A percentile compares a stretch with the other conserved stretches of the same genome.
Conservation (phyloP, 2,888 invertebrate genomes). For the Perithous albicinctus region DNA sequence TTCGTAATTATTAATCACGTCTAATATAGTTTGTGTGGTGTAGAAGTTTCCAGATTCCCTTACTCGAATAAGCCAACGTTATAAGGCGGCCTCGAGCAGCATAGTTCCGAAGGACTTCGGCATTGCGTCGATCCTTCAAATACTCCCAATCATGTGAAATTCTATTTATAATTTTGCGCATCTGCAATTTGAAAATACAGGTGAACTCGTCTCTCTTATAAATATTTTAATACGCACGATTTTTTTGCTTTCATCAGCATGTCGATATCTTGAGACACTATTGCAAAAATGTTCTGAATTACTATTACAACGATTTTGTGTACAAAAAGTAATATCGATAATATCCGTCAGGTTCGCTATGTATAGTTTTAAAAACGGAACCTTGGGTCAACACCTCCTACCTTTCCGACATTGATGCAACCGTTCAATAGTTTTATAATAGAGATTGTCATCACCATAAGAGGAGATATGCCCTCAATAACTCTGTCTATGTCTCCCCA, state of each 20-base stretch:
- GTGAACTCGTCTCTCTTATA: neutral
- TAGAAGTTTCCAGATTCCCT: neutral
- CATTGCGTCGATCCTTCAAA: neutral
- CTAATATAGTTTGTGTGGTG: too few species aligned
- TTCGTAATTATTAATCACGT: too few species aligned
- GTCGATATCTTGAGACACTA: too few species aligned
- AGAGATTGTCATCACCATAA: neutral
- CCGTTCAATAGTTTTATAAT: constrained; percentile 44
- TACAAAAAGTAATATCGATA: too few species aligned
- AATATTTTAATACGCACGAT: too few species aligned
- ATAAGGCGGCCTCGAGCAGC: constrained; percentile 26
- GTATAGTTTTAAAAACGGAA: neutral
- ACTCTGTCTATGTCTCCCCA: constrained; percentile 31
- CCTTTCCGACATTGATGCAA: constrained; percentile 36
- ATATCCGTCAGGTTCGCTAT: too few species aligned
- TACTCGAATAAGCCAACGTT: constrained; percentile 38
- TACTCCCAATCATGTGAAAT: constrained; percentile 31
- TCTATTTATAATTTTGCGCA: constrained; percentile 19
- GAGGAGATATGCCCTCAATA: constrained; percentile 36
- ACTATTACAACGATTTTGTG: too few species aligned
- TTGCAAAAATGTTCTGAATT: too few species aligned
- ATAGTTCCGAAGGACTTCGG: constrained; percentile 37
- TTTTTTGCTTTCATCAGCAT: too few species aligned
- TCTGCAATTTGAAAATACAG: constrained; percentile 7
- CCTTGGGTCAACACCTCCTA: neutral